Conservation (phyloP, 2,797 vertebrate genomes). For the Syngnathus rostellatus region DNA sequence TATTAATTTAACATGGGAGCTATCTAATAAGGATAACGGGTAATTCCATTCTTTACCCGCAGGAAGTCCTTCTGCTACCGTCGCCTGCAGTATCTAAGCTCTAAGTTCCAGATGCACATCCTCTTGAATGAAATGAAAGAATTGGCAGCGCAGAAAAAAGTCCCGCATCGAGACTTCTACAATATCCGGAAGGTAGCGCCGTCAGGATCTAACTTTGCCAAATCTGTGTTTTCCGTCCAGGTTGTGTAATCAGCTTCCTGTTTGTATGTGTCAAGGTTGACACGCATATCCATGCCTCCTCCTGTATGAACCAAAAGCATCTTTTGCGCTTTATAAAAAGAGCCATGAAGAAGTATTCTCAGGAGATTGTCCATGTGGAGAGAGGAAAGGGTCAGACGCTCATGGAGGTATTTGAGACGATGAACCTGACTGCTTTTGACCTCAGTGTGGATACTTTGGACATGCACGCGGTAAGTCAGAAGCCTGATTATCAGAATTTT, state of each 20-base stretch:
- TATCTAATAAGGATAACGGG: not conserved
- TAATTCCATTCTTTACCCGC: slow-evolving; percentile 13
- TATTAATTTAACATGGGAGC: not conserved
- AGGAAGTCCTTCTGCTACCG: slow-evolving; percentile 98
- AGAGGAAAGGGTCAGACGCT: slow-evolving; percentile 87
- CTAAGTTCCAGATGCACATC: slow-evolving; percentile 97
- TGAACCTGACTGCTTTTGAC: slow-evolving; percentile 94
- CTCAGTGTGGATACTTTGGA: slow-evolving; percentile 93
- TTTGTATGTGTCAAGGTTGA: slow-evolving; percentile 74
- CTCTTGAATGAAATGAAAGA: slow-evolving; percentile 97
- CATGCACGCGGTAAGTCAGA: slow-evolving; percentile 80
- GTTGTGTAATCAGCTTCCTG: not conserved
- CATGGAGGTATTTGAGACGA: slow-evolving; percentile 89
- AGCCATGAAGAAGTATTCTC: slow-evolving; percentile 88
- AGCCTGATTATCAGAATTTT: not conserved
- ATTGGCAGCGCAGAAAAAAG: slow-evolving; percentile 90
- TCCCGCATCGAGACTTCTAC: slow-evolving; percentile 94
- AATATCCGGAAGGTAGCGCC: slow-evolving; percentile 89
- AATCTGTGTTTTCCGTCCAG: slow-evolving; percentile 2
- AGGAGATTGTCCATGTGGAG: slow-evolving; percentile 87
- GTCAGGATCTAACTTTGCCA: slow-evolving; percentile 17
- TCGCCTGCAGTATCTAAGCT: slow-evolving; percentile 91
- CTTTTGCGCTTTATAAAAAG: slow-evolving; percentile 92
- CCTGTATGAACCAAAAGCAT: slow-evolving; percentile 98
- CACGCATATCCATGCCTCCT: slow-evolving; percentile 94